A percentile compares a stretch with the other conserved stretches of the same genome.
Conservation (phyloP, 2,888 invertebrate genomes). For the Micoletzkya japonica region DNA sequence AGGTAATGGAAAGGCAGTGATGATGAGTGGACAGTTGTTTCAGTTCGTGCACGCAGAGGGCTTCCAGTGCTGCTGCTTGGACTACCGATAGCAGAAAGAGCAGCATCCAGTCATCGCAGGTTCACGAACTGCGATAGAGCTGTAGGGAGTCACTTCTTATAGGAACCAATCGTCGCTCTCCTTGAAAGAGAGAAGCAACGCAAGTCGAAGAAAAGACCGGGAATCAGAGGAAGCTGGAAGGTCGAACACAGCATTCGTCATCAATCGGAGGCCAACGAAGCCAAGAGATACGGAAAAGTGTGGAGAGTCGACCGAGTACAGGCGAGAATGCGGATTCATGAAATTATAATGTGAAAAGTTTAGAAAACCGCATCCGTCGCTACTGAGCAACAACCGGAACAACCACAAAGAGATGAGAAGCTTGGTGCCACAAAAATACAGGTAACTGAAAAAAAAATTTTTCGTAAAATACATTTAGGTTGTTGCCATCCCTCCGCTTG, state of each 20-base stretch:
- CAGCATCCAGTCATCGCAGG: no score
- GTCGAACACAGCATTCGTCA: slow-evolving; percentile 5
- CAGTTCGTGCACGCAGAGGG: not conserved
- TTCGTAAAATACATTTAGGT: no score
- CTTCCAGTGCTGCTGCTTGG: no score
- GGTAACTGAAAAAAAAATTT: not conserved
- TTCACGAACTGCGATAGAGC: no score
- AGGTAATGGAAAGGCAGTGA: no score
- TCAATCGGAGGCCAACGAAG: slow-evolving; percentile 11
- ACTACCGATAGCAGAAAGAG: no score
- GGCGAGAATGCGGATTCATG: not conserved
- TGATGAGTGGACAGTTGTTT: not conserved
- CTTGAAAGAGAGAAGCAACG: slow-evolving; percentile 12
- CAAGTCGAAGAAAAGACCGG: slow-evolving; percentile 3
- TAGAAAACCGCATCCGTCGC: no score
- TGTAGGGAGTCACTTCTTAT: no score
- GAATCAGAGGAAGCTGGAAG: slow-evolving; percentile 23
- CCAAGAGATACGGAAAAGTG: slow-evolving; percentile 21
- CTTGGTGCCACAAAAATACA: slow-evolving; percentile 4
- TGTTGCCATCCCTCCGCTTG: no score
- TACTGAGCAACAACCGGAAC: no score
- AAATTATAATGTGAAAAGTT: no score
- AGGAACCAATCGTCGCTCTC: slow-evolving; percentile 16
- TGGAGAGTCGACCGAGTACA: slow-evolving; percentile 27
- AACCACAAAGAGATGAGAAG: slow-evolving; percentile 7